Conservation (phyloP, 2,113 vertebrate species). For the Chaenogobius annularis region DNA sequence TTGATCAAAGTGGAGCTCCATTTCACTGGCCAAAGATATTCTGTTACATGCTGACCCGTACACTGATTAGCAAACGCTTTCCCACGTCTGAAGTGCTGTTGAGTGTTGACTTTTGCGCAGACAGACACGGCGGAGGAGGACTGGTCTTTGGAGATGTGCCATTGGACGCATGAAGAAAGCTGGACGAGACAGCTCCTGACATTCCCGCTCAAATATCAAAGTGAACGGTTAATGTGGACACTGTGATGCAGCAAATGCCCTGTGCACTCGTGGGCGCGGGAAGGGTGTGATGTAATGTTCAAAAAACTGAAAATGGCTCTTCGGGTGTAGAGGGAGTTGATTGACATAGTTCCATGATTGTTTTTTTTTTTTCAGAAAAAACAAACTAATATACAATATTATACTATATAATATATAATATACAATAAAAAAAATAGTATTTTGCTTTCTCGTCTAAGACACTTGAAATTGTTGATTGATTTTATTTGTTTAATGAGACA, state of each 20-base stretch:
- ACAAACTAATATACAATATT: too few relatives aligned
- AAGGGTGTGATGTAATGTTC: neutral
- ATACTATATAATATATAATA: too few relatives aligned
- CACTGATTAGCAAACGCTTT: slow-evolving; percentile 75
- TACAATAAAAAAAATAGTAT: too few relatives aligned
- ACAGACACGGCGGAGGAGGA: neutral
- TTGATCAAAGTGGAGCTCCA: slow-evolving; percentile 69
- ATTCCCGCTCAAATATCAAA: neutral
- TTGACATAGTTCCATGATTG: too few relatives aligned
- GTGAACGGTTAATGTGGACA: neutral
- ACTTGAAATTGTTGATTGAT: too few relatives aligned
- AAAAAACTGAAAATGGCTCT: too few relatives aligned
- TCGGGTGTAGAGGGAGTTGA: too few relatives aligned
- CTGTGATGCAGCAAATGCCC: neutral
- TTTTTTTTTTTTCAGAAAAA: too few relatives aligned
- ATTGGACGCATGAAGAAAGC: slow-evolving; percentile 8
- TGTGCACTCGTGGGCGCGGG: neutral
- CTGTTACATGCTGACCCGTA: slow-evolving; percentile 70
- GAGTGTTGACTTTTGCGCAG: slow-evolving; percentile 30
- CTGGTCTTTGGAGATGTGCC: slow-evolving; percentile 38
- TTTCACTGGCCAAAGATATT: slow-evolving; percentile 70
- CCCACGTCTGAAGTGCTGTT: slow-evolving; percentile 46
- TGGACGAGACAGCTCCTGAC: neutral
- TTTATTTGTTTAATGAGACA: too few relatives aligned
- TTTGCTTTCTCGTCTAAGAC: too few relatives aligned